These are phyloP conservation scores for Aplochiton taeniatus DNA, from an alignment of 2,797 vertebrate genomes.

Conservation along the genomic window DNA sequence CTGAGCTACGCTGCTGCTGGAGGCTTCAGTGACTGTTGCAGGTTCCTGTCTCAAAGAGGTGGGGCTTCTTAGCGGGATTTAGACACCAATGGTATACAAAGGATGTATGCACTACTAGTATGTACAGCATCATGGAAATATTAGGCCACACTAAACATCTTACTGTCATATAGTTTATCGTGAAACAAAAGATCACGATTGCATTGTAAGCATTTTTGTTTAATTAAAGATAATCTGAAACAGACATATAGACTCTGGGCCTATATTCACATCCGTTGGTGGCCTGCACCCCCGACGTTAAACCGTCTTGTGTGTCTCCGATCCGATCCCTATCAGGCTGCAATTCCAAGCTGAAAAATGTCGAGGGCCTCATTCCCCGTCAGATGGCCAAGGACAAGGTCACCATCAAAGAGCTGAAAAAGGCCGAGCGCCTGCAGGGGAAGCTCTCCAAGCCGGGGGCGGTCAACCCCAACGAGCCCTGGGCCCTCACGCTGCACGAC, in stretches of 20 bases:
- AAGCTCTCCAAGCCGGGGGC: constrained; percentile 60
- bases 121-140: too few relatives aligned
- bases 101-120: too few relatives aligned
- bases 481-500: constrained; percentile 86
- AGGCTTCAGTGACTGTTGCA: constrained; percentile 86
- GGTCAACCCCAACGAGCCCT: constrained; percentile 69
- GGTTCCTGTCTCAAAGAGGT: constrained; percentile 84
- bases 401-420: constrained; percentile 77
- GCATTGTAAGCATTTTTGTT: too few relatives aligned
- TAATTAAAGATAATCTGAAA: too few relatives aligned
- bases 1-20: constrained; percentile 86
- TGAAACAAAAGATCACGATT: too few relatives aligned
- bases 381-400: constrained; percentile 84
- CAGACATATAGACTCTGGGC: too few relatives aligned
- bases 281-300: too few relatives aligned
- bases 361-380: constrained; percentile 75
- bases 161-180: too few relatives aligned
- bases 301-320: constrained; percentile 12
- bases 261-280: too few relatives aligned
- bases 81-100: too few relatives aligned
- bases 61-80: too few relatives aligned
- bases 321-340: constrained; percentile 73
- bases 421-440: constrained; percentile 73
- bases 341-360: constrained; percentile 86
- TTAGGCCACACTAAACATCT: too few relatives aligned